Percentiles rank a stretch among this genome's conserved stretches.
phyloP scores from a whole-genome alignment of 2,113 vertebrate species.

The Epinephelus cyanopodus region DNA sequence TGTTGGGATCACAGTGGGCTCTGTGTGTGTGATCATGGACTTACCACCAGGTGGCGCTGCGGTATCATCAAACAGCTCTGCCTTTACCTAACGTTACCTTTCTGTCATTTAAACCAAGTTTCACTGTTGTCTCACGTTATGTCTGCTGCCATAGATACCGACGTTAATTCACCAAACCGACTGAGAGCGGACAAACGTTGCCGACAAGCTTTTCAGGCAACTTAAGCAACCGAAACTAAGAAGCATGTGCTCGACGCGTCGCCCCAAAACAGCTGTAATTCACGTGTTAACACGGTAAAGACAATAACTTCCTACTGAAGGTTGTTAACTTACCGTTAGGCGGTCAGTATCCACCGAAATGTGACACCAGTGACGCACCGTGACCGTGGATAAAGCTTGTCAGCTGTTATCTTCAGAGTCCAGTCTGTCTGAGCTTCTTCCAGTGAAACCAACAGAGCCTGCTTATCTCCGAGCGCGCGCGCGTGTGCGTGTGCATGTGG shows the following conservation, averaged over 20 bases:
- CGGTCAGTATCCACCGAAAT: no score
- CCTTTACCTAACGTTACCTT: no score
- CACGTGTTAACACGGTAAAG: background rate
- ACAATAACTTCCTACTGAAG: no score
- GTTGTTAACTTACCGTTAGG: background rate
- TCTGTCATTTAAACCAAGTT: no score
- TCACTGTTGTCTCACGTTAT: no score
- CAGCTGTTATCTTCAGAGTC: no score
- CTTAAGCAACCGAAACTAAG: background rate
- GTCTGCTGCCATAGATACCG: background rate
- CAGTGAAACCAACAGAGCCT: background rate
- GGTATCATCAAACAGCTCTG: background rate
- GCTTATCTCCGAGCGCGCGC: background rate
- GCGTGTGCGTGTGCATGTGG: background rate
- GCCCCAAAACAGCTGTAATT: no score
- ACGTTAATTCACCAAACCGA: background rate
- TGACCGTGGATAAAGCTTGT: background rate
- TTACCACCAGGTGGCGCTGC: background rate
- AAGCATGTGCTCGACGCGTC: background rate
- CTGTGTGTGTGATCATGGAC: no score
- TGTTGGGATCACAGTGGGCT: no score
- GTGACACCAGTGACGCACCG: no score
- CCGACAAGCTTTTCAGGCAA: background rate
- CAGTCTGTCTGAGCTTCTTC: background rate
- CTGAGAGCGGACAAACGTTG: no score